Evolutionary conservation across 2,797 vertebrate species (phyloP), one percentile per base, ranked within the genome.

Genomic region (Poeciliopsis paucimaculata): DNA sequence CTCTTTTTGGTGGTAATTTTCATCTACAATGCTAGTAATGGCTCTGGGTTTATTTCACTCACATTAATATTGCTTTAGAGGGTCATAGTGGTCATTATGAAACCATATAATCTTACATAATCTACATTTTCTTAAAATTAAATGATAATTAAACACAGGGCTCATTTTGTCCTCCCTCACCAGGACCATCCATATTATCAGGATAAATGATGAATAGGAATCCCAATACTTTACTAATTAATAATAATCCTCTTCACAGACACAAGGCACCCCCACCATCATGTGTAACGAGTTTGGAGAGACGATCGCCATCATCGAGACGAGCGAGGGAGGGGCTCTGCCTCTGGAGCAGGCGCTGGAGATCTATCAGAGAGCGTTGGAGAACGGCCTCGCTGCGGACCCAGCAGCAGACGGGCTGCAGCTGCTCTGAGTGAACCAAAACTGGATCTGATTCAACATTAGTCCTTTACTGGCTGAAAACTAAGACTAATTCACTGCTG

Each of bases 261-360:
- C 90, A 18, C 94, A 94, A 84, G 95, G 95, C 34, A 94, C 94
- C 1, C 95, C 95, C 23, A 97, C 97, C 0, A 98, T 98, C 88
- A 97, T 98, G 97, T 98, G 97, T 23, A 98, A 97, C 0, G 97
- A 97, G 90, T 96, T 98, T 0, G 97, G 97, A 31, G 97, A 98
- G 93, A 96, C 97, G 60, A 98, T 98, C 0, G 97, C 97, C 83
- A 98, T 98, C 91, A 98, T 98, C 0, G 96, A 98, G 94, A 98
- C 97, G 0, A 96, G 95, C 0, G 97, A 97, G 82, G 96, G 96
- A 0, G 96, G 93, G 36, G 94, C 91, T 0, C 91, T 97, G 73
- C 96, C 96, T 1, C 93, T 98, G 60, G 96, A 96, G 79, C 96
- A 97, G 90, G 97, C 97, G 0, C 91, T 98, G 78, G 97, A 98